A percentile compares a stretch with the other conserved stretches of the same genome.
phyloP scores from a whole-genome alignment of 2,797 vertebrate genomes.

The Halcyon chelicuti region DNA sequence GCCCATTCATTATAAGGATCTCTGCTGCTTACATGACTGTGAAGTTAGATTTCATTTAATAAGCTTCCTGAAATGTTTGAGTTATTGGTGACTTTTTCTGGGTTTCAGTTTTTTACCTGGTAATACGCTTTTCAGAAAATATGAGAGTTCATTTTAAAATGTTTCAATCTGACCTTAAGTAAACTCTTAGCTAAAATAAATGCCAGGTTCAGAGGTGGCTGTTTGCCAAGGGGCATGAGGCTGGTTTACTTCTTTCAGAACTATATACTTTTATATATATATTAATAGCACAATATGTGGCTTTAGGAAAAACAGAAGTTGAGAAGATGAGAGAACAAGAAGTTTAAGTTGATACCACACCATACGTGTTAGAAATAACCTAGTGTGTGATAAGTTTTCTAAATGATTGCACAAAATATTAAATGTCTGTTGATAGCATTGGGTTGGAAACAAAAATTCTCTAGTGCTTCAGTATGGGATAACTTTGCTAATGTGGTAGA shows the following conservation, averaged over 20 bases:
- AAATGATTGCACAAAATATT: neutral
- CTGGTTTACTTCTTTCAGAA: neutral
- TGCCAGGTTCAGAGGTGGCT: neutral
- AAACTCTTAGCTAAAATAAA: neutral
- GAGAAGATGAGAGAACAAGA: neutral
- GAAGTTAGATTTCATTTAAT: slow-evolving; percentile 27
- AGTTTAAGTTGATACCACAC: neutral
- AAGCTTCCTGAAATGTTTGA: neutral
- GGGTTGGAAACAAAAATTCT: neutral
- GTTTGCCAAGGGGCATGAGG: neutral
- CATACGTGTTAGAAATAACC: neutral
- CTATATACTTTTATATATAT: too few species aligned
- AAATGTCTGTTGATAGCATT: neutral
- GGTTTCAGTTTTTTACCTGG: neutral
- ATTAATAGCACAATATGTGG: neutral
- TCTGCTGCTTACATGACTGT: neutral
- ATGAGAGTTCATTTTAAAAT: neutral
- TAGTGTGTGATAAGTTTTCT: neutral
- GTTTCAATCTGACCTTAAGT: neutral
- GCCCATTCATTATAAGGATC: slow-evolving; percentile 40
- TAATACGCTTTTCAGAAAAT: neutral
- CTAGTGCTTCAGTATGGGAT: neutral
- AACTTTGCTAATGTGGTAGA: neutral
- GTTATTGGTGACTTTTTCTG: neutral
- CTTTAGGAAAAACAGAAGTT: neutral